phyloP scores from a whole-genome alignment of 2,797 vertebrate genomes.

The Cossypha dichroa region DNA sequence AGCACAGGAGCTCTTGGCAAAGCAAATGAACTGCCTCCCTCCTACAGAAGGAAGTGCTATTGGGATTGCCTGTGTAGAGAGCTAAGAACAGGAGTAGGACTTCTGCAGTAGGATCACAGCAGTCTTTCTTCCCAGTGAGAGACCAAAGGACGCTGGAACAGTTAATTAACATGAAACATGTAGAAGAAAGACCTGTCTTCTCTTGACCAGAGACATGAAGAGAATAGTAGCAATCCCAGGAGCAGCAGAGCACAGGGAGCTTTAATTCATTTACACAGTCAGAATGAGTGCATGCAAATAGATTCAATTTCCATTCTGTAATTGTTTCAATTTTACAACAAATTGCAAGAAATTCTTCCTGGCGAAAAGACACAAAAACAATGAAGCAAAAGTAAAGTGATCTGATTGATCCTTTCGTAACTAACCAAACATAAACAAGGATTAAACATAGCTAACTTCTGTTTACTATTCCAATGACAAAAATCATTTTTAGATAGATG shows the following conservation, averaged over 20 bases:
- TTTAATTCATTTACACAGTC: conserved; percentile 2
- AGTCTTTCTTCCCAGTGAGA: neutral
- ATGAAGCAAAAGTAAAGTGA: neutral
- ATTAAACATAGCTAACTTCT: conserved; percentile 58
- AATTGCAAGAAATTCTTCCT: conserved; percentile 12
- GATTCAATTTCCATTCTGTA: conserved; percentile 7
- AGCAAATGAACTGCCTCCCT: neutral
- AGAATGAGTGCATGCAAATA: neutral
- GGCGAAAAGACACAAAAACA: conserved; percentile 22
- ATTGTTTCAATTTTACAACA: conserved; percentile 20
- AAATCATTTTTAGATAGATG: conserved; percentile 36
- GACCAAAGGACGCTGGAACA: neutral
- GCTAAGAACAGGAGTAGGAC: neutral
- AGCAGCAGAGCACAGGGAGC: neutral
- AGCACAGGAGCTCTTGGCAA: neutral
- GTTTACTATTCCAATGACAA: conserved; percentile 51
- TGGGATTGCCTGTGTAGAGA: neutral
- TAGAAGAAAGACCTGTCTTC: neutral
- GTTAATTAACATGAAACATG: neutral
- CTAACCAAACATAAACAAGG: conserved; percentile 42
- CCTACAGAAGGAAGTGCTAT: neutral
- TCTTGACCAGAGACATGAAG: neutral
- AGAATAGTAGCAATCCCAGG: neutral
- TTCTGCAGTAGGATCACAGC: neutral
- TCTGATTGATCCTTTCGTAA: conserved; percentile 18